These are phyloP conservation scores for Clarias pachynema DNA, from an alignment of 2,797 vertebrate genomes.

Conservation along the genomic window DNA sequence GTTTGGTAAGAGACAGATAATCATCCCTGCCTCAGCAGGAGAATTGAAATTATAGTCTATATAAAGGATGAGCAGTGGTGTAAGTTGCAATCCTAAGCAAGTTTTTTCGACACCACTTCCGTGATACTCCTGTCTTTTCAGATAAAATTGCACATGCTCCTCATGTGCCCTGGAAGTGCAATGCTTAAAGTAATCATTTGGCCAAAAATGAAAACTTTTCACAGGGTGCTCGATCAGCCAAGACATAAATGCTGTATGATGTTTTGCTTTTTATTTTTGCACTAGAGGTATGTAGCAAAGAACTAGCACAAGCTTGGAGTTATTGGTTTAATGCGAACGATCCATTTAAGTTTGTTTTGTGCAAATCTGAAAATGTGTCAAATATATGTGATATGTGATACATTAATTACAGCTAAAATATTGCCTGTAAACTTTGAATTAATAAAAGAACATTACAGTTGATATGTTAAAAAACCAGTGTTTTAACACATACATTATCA, in stretches of 20 bases:
- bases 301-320: neutral
- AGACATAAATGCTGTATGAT: neutral
- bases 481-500: constrained; percentile 28
- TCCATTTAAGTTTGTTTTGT: neutral
- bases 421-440: neutral
- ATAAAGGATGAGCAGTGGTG: constrained; percentile 10
- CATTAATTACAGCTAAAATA: neutral
- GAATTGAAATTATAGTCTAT: constrained; percentile 26
- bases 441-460: neutral
- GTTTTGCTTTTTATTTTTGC: neutral
- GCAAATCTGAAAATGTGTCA: neutral
- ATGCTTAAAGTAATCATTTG: neutral
- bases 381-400: neutral
- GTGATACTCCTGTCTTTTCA: neutral
- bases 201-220: neutral
- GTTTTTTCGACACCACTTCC: constrained; percentile 8
- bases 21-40: constrained; percentile 24
- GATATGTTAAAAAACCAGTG: constrained; percentile 7
- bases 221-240: neutral
- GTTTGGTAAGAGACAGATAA: constrained; percentile 82
- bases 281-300: neutral
- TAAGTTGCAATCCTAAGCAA: constrained; percentile 21
- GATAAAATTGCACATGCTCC: neutral
- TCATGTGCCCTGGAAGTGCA: neutral
- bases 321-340: neutral